Evolutionary conservation across 2,797 vertebrate genomes (phyloP), one percentile per base, ranked within the genome.

Genomic region (Poeciliopsis gracilis): DNA sequence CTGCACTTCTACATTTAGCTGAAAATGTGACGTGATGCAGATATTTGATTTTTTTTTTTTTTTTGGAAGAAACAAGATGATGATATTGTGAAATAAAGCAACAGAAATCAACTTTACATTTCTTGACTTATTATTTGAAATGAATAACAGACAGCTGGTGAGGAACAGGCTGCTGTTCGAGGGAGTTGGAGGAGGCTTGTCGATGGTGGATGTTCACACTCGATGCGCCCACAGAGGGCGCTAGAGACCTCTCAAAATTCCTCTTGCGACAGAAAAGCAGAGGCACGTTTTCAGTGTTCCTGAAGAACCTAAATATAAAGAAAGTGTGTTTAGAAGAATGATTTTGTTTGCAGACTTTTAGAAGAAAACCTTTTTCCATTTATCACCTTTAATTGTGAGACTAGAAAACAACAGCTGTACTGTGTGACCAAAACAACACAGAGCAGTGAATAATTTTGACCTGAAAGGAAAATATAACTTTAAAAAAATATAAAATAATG

Each of bases 191-290:
- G 16, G 59, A 63, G 13, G 59, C 13, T 20, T 36, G 30, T 7
- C 1, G 20, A 66, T 23, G 36, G 23, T 12, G 23, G 36, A 41
- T 25, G 63, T 67, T 67, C 36, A 5, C 8, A 38, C 9, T 38
- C 11, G 20, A 67, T 43, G 23, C 7, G 13, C 83, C 93, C 96
- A 84, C 88, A 96, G 83, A 92, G 91, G 83, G 92, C 83, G 46
- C 88, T 96, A 12, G 23, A 80, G 73, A 45, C 33, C 8, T 73
- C 36, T 66, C 23, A 12, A 23, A 41, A 73, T 28, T 57, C 18
- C 49, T 2, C 66, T 33, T 69, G 36, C 0, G 38, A 69, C 20
- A 43, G 38, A 69, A 43, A 25, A 67, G 63, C 63, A 41, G 18
- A 41, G 63, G 4, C 4, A 25, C 20, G 3, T 25, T 66, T 20